Conservation (phyloP, 2,888 invertebrate species). For the Griposia aprilina region DNA sequence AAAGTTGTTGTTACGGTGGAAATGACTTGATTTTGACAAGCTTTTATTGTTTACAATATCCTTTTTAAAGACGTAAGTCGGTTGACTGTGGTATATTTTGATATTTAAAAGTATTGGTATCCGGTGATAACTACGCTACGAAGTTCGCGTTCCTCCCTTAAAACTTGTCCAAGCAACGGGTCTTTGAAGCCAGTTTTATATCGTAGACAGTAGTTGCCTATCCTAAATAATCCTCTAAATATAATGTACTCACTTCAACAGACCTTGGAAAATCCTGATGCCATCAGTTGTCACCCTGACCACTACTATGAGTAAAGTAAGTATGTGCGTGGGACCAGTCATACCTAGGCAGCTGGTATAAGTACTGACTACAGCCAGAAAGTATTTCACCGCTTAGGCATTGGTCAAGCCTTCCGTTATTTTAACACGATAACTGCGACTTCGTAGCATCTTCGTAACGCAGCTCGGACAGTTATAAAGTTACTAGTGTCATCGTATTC, state of each 20-base stretch:
- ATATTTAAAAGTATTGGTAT: neutral
- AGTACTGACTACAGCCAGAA: neutral
- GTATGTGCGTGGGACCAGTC: no score
- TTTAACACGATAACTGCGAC: neutral
- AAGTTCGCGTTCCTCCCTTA: neutral
- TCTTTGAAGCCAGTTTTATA: neutral
- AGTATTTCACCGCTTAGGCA: neutral
- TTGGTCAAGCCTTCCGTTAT: no score
- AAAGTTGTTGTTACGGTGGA: neutral
- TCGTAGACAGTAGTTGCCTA: neutral
- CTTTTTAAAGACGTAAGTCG: neutral
- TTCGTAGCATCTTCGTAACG: neutral
- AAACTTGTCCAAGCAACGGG: no score
- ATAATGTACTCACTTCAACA: neutral
- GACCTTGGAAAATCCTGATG: neutral
- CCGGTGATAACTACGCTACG: neutral
- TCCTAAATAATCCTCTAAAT: neutral
- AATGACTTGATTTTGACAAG: slow-evolving; percentile 11
- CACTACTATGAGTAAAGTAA: neutral
- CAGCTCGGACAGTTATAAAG: neutral
- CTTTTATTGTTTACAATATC: no score
- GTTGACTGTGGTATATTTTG: neutral
- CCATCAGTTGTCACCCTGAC: no score
- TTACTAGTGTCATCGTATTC: neutral
- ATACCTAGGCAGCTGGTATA: neutral